Conservation (phyloP, 2,888 invertebrate species). For the Drosophila meridionalis region DNA sequence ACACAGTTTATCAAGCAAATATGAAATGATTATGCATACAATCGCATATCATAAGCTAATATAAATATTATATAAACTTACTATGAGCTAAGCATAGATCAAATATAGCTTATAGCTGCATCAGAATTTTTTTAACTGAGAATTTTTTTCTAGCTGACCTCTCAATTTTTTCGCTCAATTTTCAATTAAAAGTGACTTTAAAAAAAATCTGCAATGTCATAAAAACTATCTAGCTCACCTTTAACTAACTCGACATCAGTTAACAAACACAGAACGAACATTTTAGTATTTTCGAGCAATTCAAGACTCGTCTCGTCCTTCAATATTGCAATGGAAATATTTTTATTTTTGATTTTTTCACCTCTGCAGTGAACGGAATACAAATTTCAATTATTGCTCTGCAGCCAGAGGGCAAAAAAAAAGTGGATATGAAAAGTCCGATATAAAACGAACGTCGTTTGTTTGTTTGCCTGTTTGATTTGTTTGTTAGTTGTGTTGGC, state of each 20-base stretch:
- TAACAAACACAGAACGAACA: neutral
- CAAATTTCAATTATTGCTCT: slow-evolving; percentile 6
- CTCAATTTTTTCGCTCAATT: too few species aligned
- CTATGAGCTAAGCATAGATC: too few species aligned
- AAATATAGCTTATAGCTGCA: too few species aligned
- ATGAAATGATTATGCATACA: too few species aligned
- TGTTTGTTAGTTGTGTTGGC: slow-evolving; percentile 20
- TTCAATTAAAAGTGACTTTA: too few species aligned
- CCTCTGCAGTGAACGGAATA: neutral
- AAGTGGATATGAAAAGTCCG: neutral
- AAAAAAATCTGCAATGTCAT: neutral
- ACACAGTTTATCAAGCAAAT: too few species aligned
- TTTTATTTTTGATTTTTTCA: neutral
- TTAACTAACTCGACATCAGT: neutral
- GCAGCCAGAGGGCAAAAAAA: neutral
- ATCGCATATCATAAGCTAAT: too few species aligned
- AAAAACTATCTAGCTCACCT: neutral
- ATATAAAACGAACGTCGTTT: neutral
- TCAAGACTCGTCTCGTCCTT: neutral
- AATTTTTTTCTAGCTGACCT: too few species aligned
- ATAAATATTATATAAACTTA: too few species aligned
- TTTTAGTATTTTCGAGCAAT: neutral
- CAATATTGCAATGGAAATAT: neutral
- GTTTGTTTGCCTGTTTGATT: slow-evolving; percentile 5
- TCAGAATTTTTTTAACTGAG: too few species aligned